Base-by-base conservation (phyloP, 2,113 vertebrate genomes). In the Tachysurus fulvidraco region DNA sequence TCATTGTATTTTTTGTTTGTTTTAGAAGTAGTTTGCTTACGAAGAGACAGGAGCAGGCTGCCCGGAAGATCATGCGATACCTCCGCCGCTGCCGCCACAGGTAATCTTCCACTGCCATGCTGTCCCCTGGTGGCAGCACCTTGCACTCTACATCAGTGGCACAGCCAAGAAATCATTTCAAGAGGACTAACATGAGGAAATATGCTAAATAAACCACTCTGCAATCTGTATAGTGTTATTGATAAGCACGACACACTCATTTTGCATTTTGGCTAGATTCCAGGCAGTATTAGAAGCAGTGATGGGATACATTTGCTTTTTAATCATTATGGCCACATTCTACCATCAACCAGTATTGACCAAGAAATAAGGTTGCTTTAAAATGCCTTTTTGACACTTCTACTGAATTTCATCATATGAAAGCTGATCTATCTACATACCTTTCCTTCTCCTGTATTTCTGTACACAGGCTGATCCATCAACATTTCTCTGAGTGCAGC, bases 21-120 rank as follows among this genome's bases (percentile, higher is more conserved):
- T 90, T 85, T 91, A 99, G 97, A 96, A 97, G 96, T 92, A 97
- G 97, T 97, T 96, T 99, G 94, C 96, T 99, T 91, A 98, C 97
- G 91, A 99, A 99, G 95, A 98, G 98, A 93, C 98, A 99, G 94
- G 98, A 99, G 93, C 98, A 99, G 94, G 98, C 98, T 93, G 98
- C 98, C 94, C 97, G 98, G 91, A 99, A 99, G 94, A 99, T 99
- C 88, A 99, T 99, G 98, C 96, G 98, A 93, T 99, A 99, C 93
- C 96, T 99, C 85, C 97, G 98, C 89, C 98, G 98, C 91, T 99
- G 98, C 93, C 97, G 98, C 91, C 98, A 99, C 97, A 99, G 98
- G 98, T 99, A 94, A 91, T 89, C 71, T 85, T 85, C 52, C 1
- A 60, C 92, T 78, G 5, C 3, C 36, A 64, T 64, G 81, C 85